Evolutionary conservation across 2,797 vertebrate species (phyloP), one percentile per base, ranked within the genome.

Genomic region (Sylvilagus floridanus): DNA sequence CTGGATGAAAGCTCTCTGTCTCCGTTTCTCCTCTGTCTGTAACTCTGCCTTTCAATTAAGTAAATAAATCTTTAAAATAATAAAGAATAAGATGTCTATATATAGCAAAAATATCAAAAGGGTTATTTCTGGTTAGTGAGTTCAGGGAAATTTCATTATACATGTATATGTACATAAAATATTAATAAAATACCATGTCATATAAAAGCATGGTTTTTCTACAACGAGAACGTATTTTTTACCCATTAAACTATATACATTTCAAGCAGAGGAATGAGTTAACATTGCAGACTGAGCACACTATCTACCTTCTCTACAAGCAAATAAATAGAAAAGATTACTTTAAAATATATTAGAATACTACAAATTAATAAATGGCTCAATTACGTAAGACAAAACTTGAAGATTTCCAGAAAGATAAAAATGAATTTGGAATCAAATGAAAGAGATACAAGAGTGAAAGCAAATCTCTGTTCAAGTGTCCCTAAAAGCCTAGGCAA

Each of bases 221-320:
- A 73, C 14, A 84, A 14, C 69, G 11, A 93, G 82, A 71, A 32
- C 72, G 7, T 35, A 62, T 42, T 62, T 84, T 85, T 93, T 95
- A 52, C 5, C 84, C 30, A n/a, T n/a, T 69, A 71, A 77, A 92
- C 21, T 76, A 57, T 68, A 28, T 26, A 52, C 3, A 78, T 35
- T 82, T 94, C 47, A 95, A 88, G 32, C 28, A 47, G 19, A 91
- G 12, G 13, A 89, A 78, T 28, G 4, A 89, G 78, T 35, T 85
- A 84, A 94, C 69, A 72, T 0, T 84, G 11, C 4, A 88, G 19
- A 62, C 7, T 11, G 24, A 84, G 66, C 21, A 32, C 14, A 54
- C 2, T 30, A 47, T 78, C 30, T 84, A 78, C 85, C 1, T 22
- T 14, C n/a, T 94, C 47, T 78, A 52, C 5, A 88, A 35, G 28